phyloP scores from a whole-genome alignment of 2,797 vertebrate genomes.

The Melanotaenia maccullochi region DNA sequence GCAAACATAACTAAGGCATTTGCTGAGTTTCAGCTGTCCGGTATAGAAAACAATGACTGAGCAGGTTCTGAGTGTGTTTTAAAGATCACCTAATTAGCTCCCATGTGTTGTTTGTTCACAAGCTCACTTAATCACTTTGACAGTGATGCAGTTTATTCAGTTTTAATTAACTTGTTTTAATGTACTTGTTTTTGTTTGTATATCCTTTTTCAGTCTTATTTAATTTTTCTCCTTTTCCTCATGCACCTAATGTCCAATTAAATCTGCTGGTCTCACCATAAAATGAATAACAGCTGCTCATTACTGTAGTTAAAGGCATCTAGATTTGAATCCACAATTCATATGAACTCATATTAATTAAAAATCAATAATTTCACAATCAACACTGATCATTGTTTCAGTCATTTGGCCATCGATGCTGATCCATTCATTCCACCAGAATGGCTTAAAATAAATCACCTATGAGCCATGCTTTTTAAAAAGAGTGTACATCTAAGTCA shows the following conservation, averaged over 20 bases:
- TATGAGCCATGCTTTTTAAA: background rate
- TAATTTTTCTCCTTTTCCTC: background rate
- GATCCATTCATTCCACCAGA: constrained; percentile 4
- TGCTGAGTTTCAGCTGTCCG: constrained; percentile 3
- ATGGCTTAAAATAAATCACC: background rate
- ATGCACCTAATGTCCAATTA: background rate
- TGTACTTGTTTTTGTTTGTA: constrained; percentile 12
- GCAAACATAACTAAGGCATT: background rate
- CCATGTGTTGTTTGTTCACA: constrained; percentile 52
- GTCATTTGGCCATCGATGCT: constrained; percentile 30
- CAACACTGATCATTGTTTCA: constrained; percentile 1
- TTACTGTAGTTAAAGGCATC: background rate
- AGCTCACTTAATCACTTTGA: constrained; percentile 56
- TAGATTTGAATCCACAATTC: background rate
- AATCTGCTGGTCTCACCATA: background rate
- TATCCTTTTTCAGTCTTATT: background rate
- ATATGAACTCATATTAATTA: background rate
- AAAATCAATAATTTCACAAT: constrained; percentile 22
- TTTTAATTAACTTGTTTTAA: constrained; percentile 37
- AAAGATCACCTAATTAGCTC: constrained; percentile 60
- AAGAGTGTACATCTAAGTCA: background rate
- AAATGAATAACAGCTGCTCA: background rate
- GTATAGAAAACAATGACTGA: constrained; percentile 32
- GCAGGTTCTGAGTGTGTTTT: constrained; percentile 33
- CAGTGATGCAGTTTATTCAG: constrained; percentile 29